These are phyloP conservation scores for Lasioglossum baleicum DNA, from an alignment of 1,140 invertebrate species.

Conservation along the genomic window DNA sequence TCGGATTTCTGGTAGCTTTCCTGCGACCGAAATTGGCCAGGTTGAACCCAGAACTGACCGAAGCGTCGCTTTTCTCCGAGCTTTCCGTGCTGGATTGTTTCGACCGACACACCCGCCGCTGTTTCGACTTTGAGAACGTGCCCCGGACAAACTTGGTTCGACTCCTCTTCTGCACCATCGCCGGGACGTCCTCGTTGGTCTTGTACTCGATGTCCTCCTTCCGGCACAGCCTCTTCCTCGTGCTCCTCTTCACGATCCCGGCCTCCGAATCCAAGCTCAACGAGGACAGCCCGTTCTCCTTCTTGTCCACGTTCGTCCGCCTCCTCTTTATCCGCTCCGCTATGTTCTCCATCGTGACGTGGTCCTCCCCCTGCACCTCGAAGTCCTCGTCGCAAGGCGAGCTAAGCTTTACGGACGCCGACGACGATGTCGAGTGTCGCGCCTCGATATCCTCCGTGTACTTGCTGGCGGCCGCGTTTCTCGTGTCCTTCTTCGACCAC, in stretches of 20 bases:
- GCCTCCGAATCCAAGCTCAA: neutral
- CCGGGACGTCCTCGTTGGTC: neutral
- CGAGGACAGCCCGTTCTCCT: neutral
- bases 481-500: conserved; percentile 36
- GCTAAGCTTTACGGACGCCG: conserved; percentile 13
- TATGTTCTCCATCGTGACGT: conserved; percentile 72
- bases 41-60: conserved; percentile 13
- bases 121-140: conserved; percentile 31
- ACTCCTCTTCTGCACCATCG: conserved; percentile 28
- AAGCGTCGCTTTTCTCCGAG: conserved; percentile 14
- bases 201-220: conserved; percentile 23
- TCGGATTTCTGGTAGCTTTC: conserved; percentile 37
- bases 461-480: neutral
- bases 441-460: conserved; percentile 21
- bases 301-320: conserved; percentile 60
- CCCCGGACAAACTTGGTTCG: conserved; percentile 31
- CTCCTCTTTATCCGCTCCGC: conserved; percentile 76
- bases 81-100: conserved; percentile 11
- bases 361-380: conserved; percentile 19
- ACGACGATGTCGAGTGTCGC: conserved; percentile 7
- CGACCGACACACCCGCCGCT: neutral
- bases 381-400: conserved; percentile 16
- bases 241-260: conserved; percentile 4
- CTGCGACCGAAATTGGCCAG: conserved; percentile 16
- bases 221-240: conserved; percentile 27